These are phyloP conservation scores for Notocelia uddmanniana DNA, from an alignment of 2,888 invertebrate genomes.

Conservation along the genomic window DNA sequence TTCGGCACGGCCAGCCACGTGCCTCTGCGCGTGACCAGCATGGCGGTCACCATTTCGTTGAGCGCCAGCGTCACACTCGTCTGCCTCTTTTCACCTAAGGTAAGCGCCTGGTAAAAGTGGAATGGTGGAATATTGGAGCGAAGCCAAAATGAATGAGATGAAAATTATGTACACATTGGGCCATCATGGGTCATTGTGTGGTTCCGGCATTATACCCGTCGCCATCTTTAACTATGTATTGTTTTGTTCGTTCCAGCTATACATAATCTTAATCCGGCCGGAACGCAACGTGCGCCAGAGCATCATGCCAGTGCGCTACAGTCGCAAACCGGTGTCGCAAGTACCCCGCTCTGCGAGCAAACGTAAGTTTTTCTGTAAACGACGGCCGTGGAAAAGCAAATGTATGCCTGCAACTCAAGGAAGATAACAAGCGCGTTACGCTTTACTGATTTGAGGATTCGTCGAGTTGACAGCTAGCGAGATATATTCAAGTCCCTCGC, in stretches of 20 bases:
- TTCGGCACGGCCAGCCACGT: slow-evolving; percentile 98
- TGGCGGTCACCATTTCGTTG: slow-evolving; percentile 97
- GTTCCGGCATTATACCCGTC: too few species aligned
- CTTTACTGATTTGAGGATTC: too few species aligned
- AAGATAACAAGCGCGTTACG: too few species aligned
- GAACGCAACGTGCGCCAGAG: slow-evolving; percentile 96
- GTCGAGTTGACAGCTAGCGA: too few species aligned
- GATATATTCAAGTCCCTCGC: too few species aligned
- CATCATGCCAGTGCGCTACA: slow-evolving; percentile 90
- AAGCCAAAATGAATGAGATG: too few species aligned
- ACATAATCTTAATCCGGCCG: slow-evolving; percentile 95
- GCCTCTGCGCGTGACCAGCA: slow-evolving; percentile 95
- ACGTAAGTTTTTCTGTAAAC: too few species aligned
- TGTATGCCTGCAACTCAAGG: too few species aligned
- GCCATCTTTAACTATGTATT: neutral
- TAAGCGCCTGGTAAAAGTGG: slow-evolving; percentile 75
- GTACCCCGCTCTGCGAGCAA: slow-evolving; percentile 73
- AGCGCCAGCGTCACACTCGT: slow-evolving; percentile 97
- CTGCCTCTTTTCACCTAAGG: slow-evolving; percentile 97
- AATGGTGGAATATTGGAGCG: neutral
- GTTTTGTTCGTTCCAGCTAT: slow-evolving; percentile 85
- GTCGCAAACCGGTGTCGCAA: slow-evolving; percentile 70
- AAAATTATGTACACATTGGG: too few species aligned
- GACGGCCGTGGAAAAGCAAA: too few species aligned
- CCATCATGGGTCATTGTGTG: too few species aligned